Evolutionary conservation across 2,888 invertebrate species (phyloP).

Genomic region (Cantharis rufa): DNA sequence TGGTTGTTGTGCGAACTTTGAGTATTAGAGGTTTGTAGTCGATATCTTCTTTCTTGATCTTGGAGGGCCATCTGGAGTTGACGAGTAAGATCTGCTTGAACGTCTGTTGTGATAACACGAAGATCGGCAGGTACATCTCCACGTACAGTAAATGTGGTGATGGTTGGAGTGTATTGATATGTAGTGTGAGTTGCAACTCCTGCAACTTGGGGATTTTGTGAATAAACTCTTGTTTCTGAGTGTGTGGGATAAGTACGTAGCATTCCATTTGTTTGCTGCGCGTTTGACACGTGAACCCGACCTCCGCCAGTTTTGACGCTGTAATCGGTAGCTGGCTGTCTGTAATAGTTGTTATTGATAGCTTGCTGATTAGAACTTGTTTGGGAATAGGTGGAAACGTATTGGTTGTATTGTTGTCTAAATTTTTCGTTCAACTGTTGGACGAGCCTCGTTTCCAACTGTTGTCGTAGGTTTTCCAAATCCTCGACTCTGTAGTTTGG

Average conservation of each 20-base stretch:
- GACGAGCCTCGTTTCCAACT: conserved; percentile 48
- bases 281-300: neutral
- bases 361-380: neutral
- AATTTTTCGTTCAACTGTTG: conserved; percentile 39
- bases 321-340: neutral
- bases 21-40: conserved; percentile 28
- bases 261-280: neutral
- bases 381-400: conserved; percentile 11
- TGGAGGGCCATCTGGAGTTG: conserved; percentile 45
- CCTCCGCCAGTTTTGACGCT: neutral
- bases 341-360: neutral
- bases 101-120: conserved; percentile 24
- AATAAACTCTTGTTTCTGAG: neutral
- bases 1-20: conserved; percentile 28
- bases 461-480: conserved; percentile 45
- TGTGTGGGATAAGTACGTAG: neutral
- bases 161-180: conserved; percentile 9
- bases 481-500: conserved; percentile 48
- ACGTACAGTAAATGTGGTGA: conserved; percentile 7
- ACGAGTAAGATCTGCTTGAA: conserved; percentile 35
- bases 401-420: conserved; percentile 31
- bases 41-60: conserved; percentile 31
- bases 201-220: neutral
- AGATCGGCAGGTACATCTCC: conserved; percentile 25
- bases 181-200: neutral